These are phyloP conservation scores for Drosophila setosimentum DNA, from an alignment of 2,888 invertebrate species.

Conservation along the genomic window DNA sequence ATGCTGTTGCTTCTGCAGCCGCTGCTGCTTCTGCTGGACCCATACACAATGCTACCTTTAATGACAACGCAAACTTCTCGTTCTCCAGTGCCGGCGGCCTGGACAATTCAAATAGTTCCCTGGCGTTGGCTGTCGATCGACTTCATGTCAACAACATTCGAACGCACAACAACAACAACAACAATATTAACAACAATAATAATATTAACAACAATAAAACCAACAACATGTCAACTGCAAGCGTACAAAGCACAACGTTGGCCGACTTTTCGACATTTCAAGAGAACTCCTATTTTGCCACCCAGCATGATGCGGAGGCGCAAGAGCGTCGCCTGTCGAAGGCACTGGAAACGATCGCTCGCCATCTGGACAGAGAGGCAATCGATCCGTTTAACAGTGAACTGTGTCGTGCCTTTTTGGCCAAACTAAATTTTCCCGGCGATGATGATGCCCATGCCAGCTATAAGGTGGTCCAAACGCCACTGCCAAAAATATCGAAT, in stretches of 20 bases:
- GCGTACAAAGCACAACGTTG: conserved; percentile 54
- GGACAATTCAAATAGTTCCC: conserved; percentile 83
- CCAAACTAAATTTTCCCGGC: conserved; percentile 90
- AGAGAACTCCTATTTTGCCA: conserved; percentile 85
- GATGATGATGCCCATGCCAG: conserved; percentile 87
- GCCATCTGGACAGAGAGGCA: conserved; percentile 82
- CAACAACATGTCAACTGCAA: conserved; percentile 36
- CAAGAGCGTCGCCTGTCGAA: conserved; percentile 83
- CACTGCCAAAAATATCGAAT: conserved; percentile 87
- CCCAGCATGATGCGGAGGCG: conserved; percentile 84
- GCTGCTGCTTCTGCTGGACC: conserved; percentile 13
- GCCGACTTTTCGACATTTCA: conserved; percentile 84
- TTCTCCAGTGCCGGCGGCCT: conserved; percentile 82
- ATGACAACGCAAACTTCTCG: conserved; percentile 83
- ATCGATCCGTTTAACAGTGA: conserved; percentile 94
- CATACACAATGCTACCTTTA: conserved; percentile 79
- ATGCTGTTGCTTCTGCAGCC: background rate
- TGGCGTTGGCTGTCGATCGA: conserved; percentile 81
- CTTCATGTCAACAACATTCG: conserved; percentile 60
- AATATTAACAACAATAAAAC: conserved; percentile 47
- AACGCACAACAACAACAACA: conserved; percentile 28
- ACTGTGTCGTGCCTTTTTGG: conserved; percentile 89
- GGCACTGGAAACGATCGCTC: conserved; percentile 83
- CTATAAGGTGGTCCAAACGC: conserved; percentile 87
- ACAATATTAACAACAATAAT: conserved; percentile 53